Conservation (phyloP, 2,113 vertebrate species). For the Rana temporaria region DNA sequence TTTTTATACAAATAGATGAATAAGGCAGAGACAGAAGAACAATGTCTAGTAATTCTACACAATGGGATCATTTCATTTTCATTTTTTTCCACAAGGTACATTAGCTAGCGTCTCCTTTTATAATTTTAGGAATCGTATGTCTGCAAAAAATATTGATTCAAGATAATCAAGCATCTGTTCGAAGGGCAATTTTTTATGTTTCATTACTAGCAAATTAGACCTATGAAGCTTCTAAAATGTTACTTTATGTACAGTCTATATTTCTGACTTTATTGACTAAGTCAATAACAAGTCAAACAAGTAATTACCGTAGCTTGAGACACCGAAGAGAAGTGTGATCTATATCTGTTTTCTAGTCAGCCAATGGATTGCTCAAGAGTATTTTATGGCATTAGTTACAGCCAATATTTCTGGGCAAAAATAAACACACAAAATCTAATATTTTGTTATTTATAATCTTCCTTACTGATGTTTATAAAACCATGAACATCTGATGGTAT, state of each 20-base stretch:
- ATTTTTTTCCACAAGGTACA: constrained; percentile 51
- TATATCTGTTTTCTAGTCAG: not conserved
- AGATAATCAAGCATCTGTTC: constrained; percentile 21
- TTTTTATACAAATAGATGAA: constrained; percentile 56
- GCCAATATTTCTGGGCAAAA: no score
- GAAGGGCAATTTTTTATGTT: not conserved
- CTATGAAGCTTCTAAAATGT: not conserved
- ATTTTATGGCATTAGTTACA: no score
- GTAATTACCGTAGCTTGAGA: constrained; percentile 12
- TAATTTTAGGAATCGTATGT: constrained; percentile 51
- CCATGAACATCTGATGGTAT: no score
- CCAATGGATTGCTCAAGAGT: not conserved
- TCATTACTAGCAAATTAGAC: constrained; percentile 18
- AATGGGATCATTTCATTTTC: constrained; percentile 58
- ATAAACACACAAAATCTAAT: no score
- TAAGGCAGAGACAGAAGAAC: constrained; percentile 48
- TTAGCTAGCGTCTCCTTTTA: constrained; percentile 47
- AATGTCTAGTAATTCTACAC: constrained; percentile 55
- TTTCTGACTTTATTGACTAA: constrained; percentile 13
- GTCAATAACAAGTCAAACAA: constrained; percentile 36
- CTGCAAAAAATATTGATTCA: constrained; percentile 51
- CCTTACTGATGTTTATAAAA: no score
- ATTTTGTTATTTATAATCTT: no score
- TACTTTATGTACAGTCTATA: not conserved
- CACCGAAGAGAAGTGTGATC: not conserved